phyloP scores from a whole-genome alignment of 2,113 vertebrate species.

The Formicarius rufipectus region DNA sequence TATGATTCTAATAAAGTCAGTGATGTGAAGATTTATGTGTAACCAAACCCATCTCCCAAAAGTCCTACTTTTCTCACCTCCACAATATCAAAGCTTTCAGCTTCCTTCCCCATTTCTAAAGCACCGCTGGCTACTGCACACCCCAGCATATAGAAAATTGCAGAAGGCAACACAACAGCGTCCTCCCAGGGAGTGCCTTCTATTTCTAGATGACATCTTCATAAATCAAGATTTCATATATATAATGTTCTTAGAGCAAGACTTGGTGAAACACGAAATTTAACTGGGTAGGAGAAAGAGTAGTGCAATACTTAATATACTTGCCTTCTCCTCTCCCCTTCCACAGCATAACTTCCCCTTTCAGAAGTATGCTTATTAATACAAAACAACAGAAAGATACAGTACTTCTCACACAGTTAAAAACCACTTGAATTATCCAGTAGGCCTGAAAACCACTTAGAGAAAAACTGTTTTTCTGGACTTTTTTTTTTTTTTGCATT shows the following conservation, averaged over 20 bases:
- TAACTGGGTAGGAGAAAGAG: background rate
- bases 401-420: background rate
- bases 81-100: background rate
- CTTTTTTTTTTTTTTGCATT: background rate
- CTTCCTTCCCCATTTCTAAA: background rate
- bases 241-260: background rate
- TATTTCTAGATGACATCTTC: background rate
- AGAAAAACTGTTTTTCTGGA: background rate
- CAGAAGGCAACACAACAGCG: background rate
- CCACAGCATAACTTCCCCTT: background rate
- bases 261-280: background rate
- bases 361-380: background rate
- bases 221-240: background rate
- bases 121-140: fast-evolving
- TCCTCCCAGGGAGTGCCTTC: background rate
- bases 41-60: background rate
- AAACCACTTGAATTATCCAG: background rate
- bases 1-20: background rate
- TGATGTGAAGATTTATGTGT: background rate
- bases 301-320: background rate
- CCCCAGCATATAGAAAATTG: background rate
- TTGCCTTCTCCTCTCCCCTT: background rate
- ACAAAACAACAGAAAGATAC: background rate
- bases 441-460: background rate
- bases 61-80: background rate